Evolutionary conservation across 2,888 invertebrate genomes (phyloP).

Genomic region (Deilephila porcellus): DNA sequence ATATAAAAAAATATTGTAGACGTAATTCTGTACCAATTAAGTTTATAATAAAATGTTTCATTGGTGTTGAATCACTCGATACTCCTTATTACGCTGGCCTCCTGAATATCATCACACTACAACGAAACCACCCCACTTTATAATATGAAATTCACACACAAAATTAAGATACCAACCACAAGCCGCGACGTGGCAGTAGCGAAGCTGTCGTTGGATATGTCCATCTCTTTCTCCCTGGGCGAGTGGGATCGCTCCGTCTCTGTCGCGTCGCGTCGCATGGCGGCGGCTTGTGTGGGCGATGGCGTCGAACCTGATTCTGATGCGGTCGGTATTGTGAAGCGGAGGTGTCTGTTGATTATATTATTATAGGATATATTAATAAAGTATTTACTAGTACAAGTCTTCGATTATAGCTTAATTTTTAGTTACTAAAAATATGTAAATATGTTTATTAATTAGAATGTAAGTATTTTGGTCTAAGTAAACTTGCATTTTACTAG

Average conservation of each 20-base stretch:
- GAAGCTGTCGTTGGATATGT: slow-evolving; percentile 52
- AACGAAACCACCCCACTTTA: too few species aligned
- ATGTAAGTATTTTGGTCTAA: not conserved
- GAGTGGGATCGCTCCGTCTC: slow-evolving; percentile 47
- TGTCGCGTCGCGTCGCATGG: slow-evolving; percentile 25
- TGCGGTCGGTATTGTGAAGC: slow-evolving; percentile 76
- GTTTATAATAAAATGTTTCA: too few species aligned
- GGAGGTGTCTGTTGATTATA: slow-evolving; percentile 61
- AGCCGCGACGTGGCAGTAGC: slow-evolving; percentile 58
- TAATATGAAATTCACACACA: not conserved
- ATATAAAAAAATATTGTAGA: too few species aligned
- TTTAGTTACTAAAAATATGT: too few species aligned
- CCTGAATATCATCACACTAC: too few species aligned
- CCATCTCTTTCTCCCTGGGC: slow-evolving; percentile 48
- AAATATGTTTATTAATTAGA: too few species aligned
- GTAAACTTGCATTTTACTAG: too few species aligned
- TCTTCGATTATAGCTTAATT: too few species aligned
- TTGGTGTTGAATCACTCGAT: too few species aligned
- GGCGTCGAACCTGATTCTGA: slow-evolving; percentile 67
- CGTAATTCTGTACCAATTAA: too few species aligned
- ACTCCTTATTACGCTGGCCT: too few species aligned
- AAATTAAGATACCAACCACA: slow-evolving; percentile 49
- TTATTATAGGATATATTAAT: not conserved
- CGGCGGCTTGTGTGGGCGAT: slow-evolving; percentile 44
- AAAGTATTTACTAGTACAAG: too few species aligned